These are phyloP conservation scores for Psittacula cyanocephala DNA, from an alignment of 2,113 vertebrate genomes.

Conservation along the genomic window DNA sequence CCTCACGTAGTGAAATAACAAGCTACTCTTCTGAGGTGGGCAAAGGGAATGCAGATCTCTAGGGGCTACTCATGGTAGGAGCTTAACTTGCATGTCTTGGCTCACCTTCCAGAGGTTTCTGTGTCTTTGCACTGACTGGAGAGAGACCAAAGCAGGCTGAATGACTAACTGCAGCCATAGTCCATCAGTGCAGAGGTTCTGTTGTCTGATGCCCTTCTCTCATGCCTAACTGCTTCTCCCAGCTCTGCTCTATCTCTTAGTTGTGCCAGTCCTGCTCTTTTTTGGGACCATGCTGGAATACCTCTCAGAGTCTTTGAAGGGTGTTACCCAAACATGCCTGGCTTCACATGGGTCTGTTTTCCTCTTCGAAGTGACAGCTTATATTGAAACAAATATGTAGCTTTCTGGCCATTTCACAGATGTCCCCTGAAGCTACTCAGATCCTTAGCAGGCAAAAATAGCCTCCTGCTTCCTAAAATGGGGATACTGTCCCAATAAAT, in stretches of 20 bases:
- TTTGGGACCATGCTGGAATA: not conserved
- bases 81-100: not conserved
- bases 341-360: not conserved
- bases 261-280: not conserved
- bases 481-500: not conserved
- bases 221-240: not conserved
- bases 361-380: not conserved
- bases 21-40: not conserved
- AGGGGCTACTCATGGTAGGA: not conserved
- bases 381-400: not conserved
- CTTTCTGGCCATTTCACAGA: not conserved
- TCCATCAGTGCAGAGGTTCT: not conserved
- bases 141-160: not conserved
- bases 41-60: not conserved
- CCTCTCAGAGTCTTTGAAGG: not conserved
- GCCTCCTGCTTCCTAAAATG: not conserved
- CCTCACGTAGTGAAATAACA: not conserved
- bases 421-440: not conserved
- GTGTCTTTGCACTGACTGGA: not conserved
- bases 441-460: not conserved
- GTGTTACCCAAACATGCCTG: not conserved
- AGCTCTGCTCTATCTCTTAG: not conserved
- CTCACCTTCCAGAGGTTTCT: not conserved
- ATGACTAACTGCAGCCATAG: accelerated
- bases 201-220: not conserved